Evolutionary conservation across 2,888 invertebrate species (phyloP).

Genomic region (Oxycera nigricornis): DNA sequence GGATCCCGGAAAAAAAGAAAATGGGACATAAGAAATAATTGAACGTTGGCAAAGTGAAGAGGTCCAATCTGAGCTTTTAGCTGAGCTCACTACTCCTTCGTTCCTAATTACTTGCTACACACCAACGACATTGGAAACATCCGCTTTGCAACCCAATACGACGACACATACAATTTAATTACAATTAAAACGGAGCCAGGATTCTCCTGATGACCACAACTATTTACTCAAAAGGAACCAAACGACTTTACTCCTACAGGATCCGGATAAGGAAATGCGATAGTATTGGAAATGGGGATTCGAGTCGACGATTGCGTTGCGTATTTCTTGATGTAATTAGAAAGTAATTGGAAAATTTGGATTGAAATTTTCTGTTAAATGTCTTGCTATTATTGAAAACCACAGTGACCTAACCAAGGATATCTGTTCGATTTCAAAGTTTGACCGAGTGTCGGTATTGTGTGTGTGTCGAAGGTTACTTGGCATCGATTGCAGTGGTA

Average conservation of each 20-base stretch:
- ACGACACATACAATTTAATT: constrained; percentile 8
- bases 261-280: neutral
- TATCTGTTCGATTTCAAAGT: too few relatives aligned
- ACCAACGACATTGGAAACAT: neutral
- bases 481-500: too few relatives aligned
- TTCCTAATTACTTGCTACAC: neutral
- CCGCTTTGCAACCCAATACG: neutral
- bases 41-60: neutral
- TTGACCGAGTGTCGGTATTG: too few relatives aligned
- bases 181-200: neutral
- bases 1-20: neutral
- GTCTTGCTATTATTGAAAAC: too few relatives aligned
- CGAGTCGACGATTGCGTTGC: neutral
- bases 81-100: neutral
- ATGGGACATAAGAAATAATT: neutral
- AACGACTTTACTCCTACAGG: neutral
- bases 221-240: neutral
- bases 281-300: neutral
- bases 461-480: too few relatives aligned
- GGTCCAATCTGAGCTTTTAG: neutral
- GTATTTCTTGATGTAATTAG: neutral
- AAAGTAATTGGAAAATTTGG: neutral
- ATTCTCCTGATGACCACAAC: neutral
- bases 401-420: too few relatives aligned
- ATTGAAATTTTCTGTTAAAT: neutral